A percentile compares a stretch with the other conserved stretches of the same genome.
phyloP scores from a whole-genome alignment of 1,140 invertebrate genomes.

The Armadillidium nasatum region DNA sequence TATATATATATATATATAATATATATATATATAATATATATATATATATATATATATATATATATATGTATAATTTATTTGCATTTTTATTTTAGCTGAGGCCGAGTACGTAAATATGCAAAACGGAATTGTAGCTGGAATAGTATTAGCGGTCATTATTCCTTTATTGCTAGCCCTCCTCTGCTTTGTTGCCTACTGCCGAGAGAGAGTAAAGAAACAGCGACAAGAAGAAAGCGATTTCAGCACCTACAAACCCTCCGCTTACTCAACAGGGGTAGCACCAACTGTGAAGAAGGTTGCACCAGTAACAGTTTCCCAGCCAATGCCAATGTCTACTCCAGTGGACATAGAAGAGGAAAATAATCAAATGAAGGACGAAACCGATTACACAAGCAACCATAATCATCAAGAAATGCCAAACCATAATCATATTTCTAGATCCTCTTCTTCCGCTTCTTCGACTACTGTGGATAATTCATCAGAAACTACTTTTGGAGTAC shows the following conservation, averaged over 20 bases:
- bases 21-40: conserved; percentile 1
- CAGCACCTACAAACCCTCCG: not conserved
- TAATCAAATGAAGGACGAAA: not conserved
- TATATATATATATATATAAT: conserved; percentile 16
- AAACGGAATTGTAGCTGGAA: conserved; percentile 68
- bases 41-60: not conserved
- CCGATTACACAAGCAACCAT: not conserved
- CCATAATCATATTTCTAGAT: not conserved
- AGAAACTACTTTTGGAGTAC: not conserved
- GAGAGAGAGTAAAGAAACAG: conserved; percentile 38
- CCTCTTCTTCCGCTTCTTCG: not conserved
- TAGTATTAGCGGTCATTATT: conserved; percentile 67
- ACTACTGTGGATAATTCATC: not conserved
- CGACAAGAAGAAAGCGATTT: not conserved
- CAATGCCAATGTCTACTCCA: not conserved
- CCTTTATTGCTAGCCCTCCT: conserved; percentile 67
- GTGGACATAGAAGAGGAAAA: not conserved
- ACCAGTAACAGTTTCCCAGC: not conserved
- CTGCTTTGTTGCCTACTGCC: conserved; percentile 58
- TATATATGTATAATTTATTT: not conserved
- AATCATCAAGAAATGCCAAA: not conserved
- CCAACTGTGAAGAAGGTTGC: not conserved
- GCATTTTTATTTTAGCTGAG: conserved; percentile 56
- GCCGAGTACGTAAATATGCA: conserved; percentile 59
- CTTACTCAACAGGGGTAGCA: not conserved